Conservation (phyloP, 2,113 vertebrate species). For the Microcebus jonahi region DNA sequence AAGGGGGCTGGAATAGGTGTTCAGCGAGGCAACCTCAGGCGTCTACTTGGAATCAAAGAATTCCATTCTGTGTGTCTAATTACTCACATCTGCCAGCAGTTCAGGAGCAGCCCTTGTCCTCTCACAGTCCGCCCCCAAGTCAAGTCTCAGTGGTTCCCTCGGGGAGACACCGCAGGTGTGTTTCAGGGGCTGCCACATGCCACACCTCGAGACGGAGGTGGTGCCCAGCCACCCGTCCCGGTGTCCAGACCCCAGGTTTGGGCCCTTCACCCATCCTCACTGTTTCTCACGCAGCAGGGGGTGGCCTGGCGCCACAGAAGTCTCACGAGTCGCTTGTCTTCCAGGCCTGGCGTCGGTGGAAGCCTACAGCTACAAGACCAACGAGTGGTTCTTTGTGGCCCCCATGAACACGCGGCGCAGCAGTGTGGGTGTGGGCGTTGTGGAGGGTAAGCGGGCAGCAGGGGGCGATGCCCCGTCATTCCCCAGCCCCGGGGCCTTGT, state of each 20-base stretch:
- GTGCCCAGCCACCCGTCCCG: neutral
- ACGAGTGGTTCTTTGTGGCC: conserved; percentile 95
- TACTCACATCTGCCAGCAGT: neutral
- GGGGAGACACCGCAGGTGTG: neutral
- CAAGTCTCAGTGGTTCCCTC: neutral
- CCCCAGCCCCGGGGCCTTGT: neutral
- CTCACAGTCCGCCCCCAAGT: neutral
- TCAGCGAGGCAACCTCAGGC: neutral
- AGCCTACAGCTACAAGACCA: conserved; percentile 93
- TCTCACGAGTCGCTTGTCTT: conserved; percentile 82
- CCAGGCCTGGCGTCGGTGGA: conserved; percentile 96
- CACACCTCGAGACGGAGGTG: neutral
- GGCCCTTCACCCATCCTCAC: neutral
- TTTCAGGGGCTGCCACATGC: neutral
- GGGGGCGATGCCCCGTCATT: neutral
- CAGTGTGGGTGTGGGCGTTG: conserved; percentile 97
- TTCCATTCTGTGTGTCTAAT: neutral
- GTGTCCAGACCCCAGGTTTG: neutral
- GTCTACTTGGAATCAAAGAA: neutral
- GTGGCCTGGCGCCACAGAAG: conserved; percentile 2
- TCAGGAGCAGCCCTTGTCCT: neutral
- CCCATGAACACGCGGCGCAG: conserved; percentile 98
- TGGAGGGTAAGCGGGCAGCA: conserved; percentile 89
- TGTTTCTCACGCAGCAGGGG: neutral
- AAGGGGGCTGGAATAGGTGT: neutral